These are phyloP conservation scores for Cosmorhoe ocellata DNA, from an alignment of 2,888 invertebrate species.

Conservation along the genomic window DNA sequence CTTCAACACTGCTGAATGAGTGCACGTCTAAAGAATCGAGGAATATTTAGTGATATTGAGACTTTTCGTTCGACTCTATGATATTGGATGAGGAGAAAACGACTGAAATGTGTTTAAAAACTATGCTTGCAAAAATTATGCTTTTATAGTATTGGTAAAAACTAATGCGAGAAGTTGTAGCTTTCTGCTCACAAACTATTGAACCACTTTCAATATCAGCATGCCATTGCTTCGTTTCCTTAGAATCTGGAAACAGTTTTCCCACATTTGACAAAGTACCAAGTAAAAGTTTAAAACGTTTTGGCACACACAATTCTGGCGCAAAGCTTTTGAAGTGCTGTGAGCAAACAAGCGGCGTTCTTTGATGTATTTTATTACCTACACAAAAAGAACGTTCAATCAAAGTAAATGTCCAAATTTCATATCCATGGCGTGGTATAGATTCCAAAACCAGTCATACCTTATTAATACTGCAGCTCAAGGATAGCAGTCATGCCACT, in stretches of 20 bases:
- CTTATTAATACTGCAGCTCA: background rate
- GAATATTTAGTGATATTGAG: constrained; percentile 55
- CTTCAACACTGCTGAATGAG: constrained; percentile 60
- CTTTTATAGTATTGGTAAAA: no score
- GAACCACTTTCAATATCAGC: constrained; percentile 9
- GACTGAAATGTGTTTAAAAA: background rate
- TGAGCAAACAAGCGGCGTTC: constrained; percentile 49
- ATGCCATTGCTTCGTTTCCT: constrained; percentile 31
- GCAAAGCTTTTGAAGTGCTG: constrained; percentile 49
- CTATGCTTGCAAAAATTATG: background rate
- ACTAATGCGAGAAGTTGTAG: background rate
- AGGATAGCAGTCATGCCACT: no score
- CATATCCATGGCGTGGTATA: no score
- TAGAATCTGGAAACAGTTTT: constrained; percentile 35
- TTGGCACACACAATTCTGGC: constrained; percentile 43
- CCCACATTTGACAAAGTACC: constrained; percentile 34
- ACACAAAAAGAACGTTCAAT: no score
- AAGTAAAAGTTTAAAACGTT: constrained; percentile 47
- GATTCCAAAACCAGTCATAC: background rate
- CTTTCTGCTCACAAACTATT: constrained; percentile 1
- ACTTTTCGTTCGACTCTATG: constrained; percentile 47
- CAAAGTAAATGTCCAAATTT: no score
- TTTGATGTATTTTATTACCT: constrained; percentile 36
- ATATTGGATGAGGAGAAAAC: constrained; percentile 50
- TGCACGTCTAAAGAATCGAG: constrained; percentile 51